Evolutionary conservation across 2,113 vertebrate species (phyloP).

Genomic region (Chlorodrepanis virens): DNA sequence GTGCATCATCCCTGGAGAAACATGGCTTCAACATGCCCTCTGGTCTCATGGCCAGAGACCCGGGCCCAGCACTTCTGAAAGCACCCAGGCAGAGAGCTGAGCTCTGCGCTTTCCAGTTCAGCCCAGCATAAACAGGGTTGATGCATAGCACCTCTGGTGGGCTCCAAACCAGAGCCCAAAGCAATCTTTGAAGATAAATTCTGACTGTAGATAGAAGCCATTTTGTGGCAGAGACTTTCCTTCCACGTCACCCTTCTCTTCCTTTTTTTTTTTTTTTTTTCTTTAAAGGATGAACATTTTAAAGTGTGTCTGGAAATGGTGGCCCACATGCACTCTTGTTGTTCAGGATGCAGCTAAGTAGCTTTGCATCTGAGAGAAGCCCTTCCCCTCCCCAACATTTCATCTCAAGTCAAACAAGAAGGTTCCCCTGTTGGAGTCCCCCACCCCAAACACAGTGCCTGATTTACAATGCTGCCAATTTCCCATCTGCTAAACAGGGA

Average conservation of each 20-base stretch:
- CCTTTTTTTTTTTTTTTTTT: too few species aligned
- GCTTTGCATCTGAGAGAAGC: not conserved
- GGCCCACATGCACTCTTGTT: not conserved
- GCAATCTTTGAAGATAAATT: not conserved
- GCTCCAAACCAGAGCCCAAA: not conserved
- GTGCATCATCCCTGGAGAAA: fast-evolving
- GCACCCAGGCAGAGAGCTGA: not conserved
- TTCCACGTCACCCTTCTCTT: fast-evolving
- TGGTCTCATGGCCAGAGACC: conserved; percentile 1
- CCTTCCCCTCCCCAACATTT: not conserved
- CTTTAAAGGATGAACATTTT: not conserved
- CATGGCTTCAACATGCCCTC: not conserved
- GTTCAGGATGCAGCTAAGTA: not conserved
- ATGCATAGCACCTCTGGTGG: not conserved
- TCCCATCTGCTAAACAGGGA: not conserved
- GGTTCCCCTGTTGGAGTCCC: not conserved
- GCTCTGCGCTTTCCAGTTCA: conserved; percentile 27
- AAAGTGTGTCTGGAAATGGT: not conserved
- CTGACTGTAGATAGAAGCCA: not conserved
- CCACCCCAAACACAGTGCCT: not conserved
- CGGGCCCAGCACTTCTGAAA: conserved; percentile 17
- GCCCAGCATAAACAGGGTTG: conserved; percentile 25
- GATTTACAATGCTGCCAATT: conserved; percentile 9
- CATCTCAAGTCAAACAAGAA: not conserved
- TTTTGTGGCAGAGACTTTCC: not conserved